Percentiles rank a stretch among this genome's conserved stretches.
Evolutionary conservation across 2,888 invertebrate species (phyloP).

Genomic region (Thumatha senex): DNA sequence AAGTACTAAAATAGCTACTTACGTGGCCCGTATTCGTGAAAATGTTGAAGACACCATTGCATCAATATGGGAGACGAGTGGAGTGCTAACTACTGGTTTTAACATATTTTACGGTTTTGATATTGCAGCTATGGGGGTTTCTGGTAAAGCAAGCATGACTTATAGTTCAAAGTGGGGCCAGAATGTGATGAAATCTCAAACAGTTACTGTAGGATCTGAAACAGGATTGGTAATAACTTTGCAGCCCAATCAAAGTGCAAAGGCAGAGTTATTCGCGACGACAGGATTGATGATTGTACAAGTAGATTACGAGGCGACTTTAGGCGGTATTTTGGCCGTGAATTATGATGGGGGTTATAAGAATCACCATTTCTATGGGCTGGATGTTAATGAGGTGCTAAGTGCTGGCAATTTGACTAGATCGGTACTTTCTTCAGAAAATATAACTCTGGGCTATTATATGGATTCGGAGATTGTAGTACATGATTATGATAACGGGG

Average conservation of each 20-base stretch:
- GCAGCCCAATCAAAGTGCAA: constrained; percentile 38
- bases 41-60: constrained; percentile 20
- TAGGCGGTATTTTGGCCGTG: constrained; percentile 40
- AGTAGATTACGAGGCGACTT: constrained; percentile 43
- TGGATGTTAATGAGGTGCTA: constrained; percentile 39
- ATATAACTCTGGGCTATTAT: constrained; percentile 42
- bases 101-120: constrained; percentile 20
- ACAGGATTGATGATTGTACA: constrained; percentile 37
- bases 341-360: constrained; percentile 39
- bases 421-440: constrained; percentile 26
- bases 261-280: constrained; percentile 38
- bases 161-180: constrained; percentile 23
- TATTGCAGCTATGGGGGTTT: constrained; percentile 16
- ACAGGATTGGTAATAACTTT: constrained; percentile 25
- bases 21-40: constrained; percentile 3
- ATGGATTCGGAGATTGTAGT: constrained; percentile 28
- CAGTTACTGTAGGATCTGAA: constrained; percentile 18
- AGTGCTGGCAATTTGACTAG: constrained; percentile 25
- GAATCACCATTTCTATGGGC: constrained; percentile 51
- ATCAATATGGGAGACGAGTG: constrained; percentile 16
- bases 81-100: background rate
- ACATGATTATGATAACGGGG: constrained; percentile 11
- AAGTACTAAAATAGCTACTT: background rate
- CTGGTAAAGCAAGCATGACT: constrained; percentile 11
- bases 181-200: constrained; percentile 8